These are phyloP conservation scores for Paramisgurnus dabryanus DNA, from an alignment of 2,113 vertebrate species.

Conservation along the genomic window DNA sequence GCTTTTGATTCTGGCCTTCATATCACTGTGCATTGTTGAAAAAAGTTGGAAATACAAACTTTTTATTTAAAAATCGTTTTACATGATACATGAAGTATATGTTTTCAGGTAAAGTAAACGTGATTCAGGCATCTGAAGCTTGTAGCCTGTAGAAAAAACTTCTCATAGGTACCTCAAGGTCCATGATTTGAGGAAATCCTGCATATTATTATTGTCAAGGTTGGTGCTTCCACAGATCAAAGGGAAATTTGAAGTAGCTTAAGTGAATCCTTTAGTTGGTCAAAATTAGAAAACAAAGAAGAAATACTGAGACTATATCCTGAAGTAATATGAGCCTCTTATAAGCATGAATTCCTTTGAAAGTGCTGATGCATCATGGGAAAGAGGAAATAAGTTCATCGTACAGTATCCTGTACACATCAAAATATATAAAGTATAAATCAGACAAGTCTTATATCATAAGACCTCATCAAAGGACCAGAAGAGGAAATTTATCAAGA, in stretches of 20 bases:
- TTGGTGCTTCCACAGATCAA: not conserved
- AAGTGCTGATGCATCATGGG: constrained; percentile 18
- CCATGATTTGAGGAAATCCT: not conserved
- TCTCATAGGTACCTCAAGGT: not conserved
- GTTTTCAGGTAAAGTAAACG: too few relatives aligned
- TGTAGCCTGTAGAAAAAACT: not conserved
- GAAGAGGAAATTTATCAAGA: too few relatives aligned
- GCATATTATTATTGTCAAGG: not conserved
- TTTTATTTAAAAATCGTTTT: too few relatives aligned
- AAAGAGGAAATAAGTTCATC: not conserved
- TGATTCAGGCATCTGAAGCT: not conserved
- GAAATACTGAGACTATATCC: not conserved
- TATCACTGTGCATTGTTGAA: too few relatives aligned
- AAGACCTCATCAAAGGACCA: too few relatives aligned
- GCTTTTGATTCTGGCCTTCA: too few relatives aligned
- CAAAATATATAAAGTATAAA: too few relatives aligned
- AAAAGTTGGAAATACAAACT: too few relatives aligned
- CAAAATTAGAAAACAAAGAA: constrained; percentile 5
- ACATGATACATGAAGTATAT: too few relatives aligned
- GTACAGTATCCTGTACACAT: too few relatives aligned
- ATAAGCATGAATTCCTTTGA: not conserved
- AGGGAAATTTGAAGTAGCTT: not conserved
- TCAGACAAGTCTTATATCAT: too few relatives aligned
- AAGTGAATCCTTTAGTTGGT: not conserved
- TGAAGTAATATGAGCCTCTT: not conserved